phyloP scores from a whole-genome alignment of 2,797 vertebrate genomes.

The Octomys mimax region DNA sequence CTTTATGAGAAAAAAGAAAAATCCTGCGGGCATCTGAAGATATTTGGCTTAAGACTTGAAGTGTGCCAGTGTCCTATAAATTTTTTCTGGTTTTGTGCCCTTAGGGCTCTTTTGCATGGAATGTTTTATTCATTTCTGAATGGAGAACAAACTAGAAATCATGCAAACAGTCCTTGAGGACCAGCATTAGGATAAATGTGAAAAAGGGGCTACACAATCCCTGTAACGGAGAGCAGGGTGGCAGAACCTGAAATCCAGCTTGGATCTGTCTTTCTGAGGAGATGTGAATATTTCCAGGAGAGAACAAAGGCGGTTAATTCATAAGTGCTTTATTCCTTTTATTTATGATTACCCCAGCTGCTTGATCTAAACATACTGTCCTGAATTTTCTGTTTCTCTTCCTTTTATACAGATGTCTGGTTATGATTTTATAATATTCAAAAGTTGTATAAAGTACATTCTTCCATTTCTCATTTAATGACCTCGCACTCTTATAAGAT shows the following conservation, averaged over 20 bases:
- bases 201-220: background rate
- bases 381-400: background rate
- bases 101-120: background rate
- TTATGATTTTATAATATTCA: background rate
- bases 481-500: background rate
- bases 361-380: background rate
- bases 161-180: background rate
- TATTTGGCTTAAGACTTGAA: background rate
- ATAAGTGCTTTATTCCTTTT: background rate
- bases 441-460: background rate
- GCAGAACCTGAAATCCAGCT: background rate
- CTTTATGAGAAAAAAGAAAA: conserved; percentile 39
- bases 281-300: background rate
- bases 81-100: conserved; percentile 19
- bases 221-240: background rate
- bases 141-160: background rate
- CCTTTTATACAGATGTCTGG: background rate
- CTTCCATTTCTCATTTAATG: background rate
- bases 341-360: background rate
- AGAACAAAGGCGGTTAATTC: background rate
- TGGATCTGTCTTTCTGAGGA: background rate
- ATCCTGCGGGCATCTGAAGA: conserved; percentile 37
- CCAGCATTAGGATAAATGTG: background rate
- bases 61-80: background rate
- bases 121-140: conserved; percentile 20